Evolutionary conservation across 2,888 invertebrate species (phyloP), one percentile per base, ranked within the genome.

Genomic region (Chrysodeixis includens): DNA sequence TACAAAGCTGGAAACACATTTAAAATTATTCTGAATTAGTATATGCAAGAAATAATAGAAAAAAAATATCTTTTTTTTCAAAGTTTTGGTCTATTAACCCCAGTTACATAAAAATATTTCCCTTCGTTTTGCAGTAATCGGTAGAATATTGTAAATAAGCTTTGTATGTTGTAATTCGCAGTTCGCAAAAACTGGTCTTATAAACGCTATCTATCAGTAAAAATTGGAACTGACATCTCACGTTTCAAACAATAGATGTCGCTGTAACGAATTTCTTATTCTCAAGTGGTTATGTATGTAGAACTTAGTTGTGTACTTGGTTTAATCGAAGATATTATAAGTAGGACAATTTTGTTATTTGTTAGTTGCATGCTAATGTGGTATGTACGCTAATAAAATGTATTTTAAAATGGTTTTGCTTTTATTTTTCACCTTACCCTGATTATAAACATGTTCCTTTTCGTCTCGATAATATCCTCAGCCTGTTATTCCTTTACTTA

Each of bases 341-440:
- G 88, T 91, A 91, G 91, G 69, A 77, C 83, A 91, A 89, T 91
- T 89, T 89, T 89, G 90, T 91, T 91, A 90, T 90, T 87, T 91
- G 87, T 92, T 91, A 88, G 86, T 81, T 84, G 81, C 86, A 88
- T 89, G 83, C 86, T 84, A 56, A 74, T 67, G 85, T 87, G 74
- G 80, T 81, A 85, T 88, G 88, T 88, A 82, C 81, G 78, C 76
- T 86, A 90, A 88, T 90, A 88, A 90, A 89, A 83, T 84, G 74
- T 84, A 87, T 88, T 86, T 80, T 72, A 76, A 81, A 84, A 58
- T 62, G 1, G 4, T 20, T 46, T 5, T 14, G 40, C 32, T 6
- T 58, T 62, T 64, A 51, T 62, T 63, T 70, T 58, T 68, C 58
- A 20, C 32, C 14, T 32, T 20, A 12, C 6, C 14, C 30, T 40